Percentiles rank a stretch among this genome's conserved stretches.
phyloP scores from a whole-genome alignment of 2,113 vertebrate species.

The Oryctolagus cuniculus region mOryCun1.1 NC_091433.1:181566001-181566500 shows the following conservation, averaged over 20 bases:
- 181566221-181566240: not conserved
- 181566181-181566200: not conserved
- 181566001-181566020: not conserved
- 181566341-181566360: not conserved
- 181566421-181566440: not conserved
- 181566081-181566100: not conserved
- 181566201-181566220: constrained; percentile 1
- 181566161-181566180: not conserved
- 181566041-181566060: no score
- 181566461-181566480: not conserved
- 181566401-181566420: not conserved
- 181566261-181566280: not conserved
- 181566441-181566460: not conserved
- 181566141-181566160: not conserved
- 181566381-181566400: not conserved
- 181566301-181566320: not conserved
- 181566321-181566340: not conserved
- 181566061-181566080: not conserved
- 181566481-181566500: no score
- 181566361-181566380: not conserved
- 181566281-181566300: not conserved
- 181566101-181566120: not conserved
- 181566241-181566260: not conserved
- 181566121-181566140: not conserved
- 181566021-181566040: not conserved